Evolutionary conservation across 2,113 vertebrate species (phyloP).

Genomic region (Pachyramphus minor): DNA sequence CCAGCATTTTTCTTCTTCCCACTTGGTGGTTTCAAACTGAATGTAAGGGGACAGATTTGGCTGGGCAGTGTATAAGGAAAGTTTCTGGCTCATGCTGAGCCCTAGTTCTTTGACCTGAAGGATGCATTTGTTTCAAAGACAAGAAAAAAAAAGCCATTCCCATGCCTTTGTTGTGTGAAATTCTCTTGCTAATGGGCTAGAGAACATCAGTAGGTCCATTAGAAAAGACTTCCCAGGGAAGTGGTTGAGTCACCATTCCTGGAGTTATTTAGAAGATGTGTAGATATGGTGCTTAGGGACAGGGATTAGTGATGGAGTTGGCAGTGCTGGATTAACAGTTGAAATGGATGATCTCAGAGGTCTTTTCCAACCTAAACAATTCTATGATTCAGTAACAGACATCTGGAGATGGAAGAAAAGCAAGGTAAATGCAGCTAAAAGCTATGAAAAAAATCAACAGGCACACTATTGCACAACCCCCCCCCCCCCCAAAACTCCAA

Average conservation of each 20-base stretch:
- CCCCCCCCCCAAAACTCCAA: rapidly evolving
- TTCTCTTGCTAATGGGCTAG: not conserved
- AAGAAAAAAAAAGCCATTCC: not conserved
- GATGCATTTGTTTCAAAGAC: not conserved
- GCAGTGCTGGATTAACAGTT: not conserved
- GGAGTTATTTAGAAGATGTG: rapidly evolving
- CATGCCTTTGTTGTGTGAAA: not conserved
- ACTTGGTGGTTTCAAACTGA: not conserved
- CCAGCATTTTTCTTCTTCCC: not conserved
- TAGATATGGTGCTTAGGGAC: not conserved
- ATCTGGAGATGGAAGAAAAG: not conserved
- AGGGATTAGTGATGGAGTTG: not conserved
- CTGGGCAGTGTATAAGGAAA: not conserved
- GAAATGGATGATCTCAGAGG: not conserved
- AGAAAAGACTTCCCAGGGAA: not conserved
- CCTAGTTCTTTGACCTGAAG: not conserved
- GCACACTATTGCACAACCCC: not conserved
- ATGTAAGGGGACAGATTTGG: not conserved
- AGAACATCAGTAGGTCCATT: not conserved
- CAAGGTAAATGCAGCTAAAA: not conserved
- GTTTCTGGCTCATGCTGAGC: rapidly evolving
- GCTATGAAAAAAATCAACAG: not conserved
- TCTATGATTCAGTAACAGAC: not conserved
- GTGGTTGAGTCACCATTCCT: not conserved
- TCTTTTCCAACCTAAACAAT: not conserved